Base-by-base conservation (phyloP, 2,888 invertebrate species). In the Malthinus seriepunctatus region DNA sequence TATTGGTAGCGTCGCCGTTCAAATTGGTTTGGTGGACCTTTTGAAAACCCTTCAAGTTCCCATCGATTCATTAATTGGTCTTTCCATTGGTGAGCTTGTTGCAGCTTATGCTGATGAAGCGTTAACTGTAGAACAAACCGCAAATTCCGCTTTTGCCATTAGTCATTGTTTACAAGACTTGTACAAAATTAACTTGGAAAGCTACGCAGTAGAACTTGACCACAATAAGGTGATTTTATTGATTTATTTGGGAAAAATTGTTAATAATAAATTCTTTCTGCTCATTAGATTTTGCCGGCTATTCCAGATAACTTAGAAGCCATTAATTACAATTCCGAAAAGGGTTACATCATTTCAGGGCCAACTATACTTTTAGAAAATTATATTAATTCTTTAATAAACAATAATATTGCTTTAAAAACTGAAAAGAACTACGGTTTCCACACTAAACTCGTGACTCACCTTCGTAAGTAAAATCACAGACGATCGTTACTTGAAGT, bases 61-160 rank as follows among this genome's bases (percentile, higher is more conserved):
- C 9, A 68, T 70, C 3, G 66, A 68, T 37, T 53, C 54, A 7
- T 53, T 70, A 8, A 63, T 71, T 31, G 76, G 95, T 1, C 92
- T 94, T 77, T 95, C 95, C 4, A 89, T 92, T 0, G 96, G 97
- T 9, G 95, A 96, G 75, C 80, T 97, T 1, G 91, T 90, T 0
- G 94, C 95, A 75, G 95, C 91, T 0, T 97, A 97, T 79, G 93
- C 92, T 4, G 95, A 96, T 74, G 92, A 91, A 0, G 88, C 89
- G 62, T 85, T 96, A 63, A 91, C 91, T 0, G 85, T 89, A 0
- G 90, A 93, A 69, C 89, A 95, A 78, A 88, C 90, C 8, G 12
- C 57, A 2, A 7, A 45, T 8, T 7, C 11, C 11, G 53, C 53
- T 5, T 53, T 31, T 33, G 14, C 35, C 12, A 44, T 59, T 7